Percentiles rank a stretch among this genome's conserved stretches.
These are phyloP conservation scores for Scomberomorus guttatus DNA, from an alignment of 2,797 vertebrate species.

Conservation along the genomic window DNA sequence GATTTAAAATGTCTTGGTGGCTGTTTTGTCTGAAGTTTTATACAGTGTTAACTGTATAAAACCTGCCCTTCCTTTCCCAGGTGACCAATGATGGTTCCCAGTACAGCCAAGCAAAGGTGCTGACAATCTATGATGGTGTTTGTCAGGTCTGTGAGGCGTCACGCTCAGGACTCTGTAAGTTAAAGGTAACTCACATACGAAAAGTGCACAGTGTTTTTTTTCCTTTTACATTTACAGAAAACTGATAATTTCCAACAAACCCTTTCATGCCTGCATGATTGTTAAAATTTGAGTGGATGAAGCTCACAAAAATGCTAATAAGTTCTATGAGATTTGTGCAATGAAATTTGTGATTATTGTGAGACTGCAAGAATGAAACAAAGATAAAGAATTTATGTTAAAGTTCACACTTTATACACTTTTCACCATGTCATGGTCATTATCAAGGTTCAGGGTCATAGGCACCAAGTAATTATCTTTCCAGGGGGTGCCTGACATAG, in stretches of 20 bases:
- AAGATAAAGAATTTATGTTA: no score
- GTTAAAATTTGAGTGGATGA: neutral
- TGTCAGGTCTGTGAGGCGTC: conserved; percentile 88
- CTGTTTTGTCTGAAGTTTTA: neutral
- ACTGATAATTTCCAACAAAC: neutral
- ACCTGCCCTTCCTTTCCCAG: conserved; percentile 67
- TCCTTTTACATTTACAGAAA: neutral
- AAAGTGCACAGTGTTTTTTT: conserved; percentile 1
- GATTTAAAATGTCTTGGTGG: neutral
- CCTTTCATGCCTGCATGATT: neutral
- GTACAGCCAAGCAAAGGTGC: conserved; percentile 84
- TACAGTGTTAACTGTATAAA: conserved; percentile 39
- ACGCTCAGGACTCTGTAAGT: conserved; percentile 86
- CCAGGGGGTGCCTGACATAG: no score
- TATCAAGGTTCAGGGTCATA: no score
- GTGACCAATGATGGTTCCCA: conserved; percentile 87
- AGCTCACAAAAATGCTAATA: neutral
- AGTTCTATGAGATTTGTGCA: neutral
- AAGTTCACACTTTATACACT: no score
- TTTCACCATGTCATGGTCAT: no score
- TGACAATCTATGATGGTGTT: conserved; percentile 86
- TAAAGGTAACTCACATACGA: conserved; percentile 87
- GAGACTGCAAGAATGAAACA: neutral
- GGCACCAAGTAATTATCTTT: no score
- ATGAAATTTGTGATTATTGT: neutral